Percentiles rank a stretch among this genome's conserved stretches.
These are phyloP conservation scores for Drosophila sturtevanti DNA, from an alignment of 1,140 invertebrate genomes.

Conservation along the genomic window DNA sequence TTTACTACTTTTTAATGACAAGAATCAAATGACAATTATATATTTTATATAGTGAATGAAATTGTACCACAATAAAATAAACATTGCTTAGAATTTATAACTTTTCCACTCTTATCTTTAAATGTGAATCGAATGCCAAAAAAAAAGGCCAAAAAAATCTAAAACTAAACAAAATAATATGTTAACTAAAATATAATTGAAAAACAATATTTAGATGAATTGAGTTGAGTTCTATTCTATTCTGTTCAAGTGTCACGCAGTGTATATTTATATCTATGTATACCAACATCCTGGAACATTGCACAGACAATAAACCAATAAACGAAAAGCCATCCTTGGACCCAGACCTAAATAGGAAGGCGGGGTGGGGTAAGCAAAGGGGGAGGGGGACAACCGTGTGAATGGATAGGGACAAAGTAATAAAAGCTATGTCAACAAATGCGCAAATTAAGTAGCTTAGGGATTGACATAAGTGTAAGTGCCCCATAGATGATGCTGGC, in stretches of 20 bases:
- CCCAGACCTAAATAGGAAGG: conserved; percentile 21
- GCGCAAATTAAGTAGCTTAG: conserved; percentile 74
- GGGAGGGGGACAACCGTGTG: background rate
- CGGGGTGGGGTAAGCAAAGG: conserved; percentile 30
- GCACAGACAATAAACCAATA: conserved; percentile 77
- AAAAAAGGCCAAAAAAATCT: too few relatives aligned
- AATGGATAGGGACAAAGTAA: conserved; percentile 16
- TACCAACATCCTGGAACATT: conserved; percentile 28
- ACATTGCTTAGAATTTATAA: too few relatives aligned
- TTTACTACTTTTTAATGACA: too few relatives aligned
- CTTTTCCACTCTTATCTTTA: too few relatives aligned
- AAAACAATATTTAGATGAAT: too few relatives aligned
- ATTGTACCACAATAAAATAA: too few relatives aligned
- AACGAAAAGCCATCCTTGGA: conserved; percentile 58
- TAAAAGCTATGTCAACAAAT: conserved; percentile 47
- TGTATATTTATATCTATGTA: background rate
- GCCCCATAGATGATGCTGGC: conserved; percentile 77
- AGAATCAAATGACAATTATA: too few relatives aligned
- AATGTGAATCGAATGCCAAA: too few relatives aligned
- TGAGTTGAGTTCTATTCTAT: too few relatives aligned
- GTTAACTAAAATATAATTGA: too few relatives aligned
- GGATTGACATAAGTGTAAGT: conserved; percentile 82
- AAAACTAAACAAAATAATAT: too few relatives aligned
- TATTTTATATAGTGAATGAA: too few relatives aligned
- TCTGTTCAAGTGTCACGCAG: background rate